Evolutionary conservation across 2,113 vertebrate species (phyloP).

Genomic region (Turdus rufiventris): DNA sequence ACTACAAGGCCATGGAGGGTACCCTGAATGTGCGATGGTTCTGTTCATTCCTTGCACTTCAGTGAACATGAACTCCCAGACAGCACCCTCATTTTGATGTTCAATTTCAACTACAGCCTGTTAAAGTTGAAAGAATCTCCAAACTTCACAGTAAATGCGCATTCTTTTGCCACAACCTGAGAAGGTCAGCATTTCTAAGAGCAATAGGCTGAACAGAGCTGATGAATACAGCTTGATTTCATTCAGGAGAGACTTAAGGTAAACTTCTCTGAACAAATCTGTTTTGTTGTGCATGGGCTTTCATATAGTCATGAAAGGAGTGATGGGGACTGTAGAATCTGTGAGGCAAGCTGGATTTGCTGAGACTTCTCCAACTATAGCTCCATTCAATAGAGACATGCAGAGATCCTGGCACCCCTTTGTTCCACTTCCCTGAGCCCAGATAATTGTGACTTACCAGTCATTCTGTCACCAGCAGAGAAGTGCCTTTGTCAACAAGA

Average conservation of each 20-base stretch:
- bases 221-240: neutral
- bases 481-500: neutral
- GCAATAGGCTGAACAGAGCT: neutral
- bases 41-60: neutral
- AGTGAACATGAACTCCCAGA: neutral
- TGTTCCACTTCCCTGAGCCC: neutral
- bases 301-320: neutral
- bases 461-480: neutral
- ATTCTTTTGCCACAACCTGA: neutral
- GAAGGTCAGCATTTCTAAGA: neutral
- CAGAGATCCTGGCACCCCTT: neutral
- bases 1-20: neutral
- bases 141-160: neutral
- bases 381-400: neutral
- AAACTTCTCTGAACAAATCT: neutral
- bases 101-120: neutral
- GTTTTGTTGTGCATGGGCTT: neutral
- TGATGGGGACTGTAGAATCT: neutral
- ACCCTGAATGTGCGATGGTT: neutral
- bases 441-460: neutral
- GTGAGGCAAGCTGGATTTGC: neutral
- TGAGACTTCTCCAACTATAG: neutral
- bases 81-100: neutral
- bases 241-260: neutral
- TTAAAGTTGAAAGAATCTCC: neutral